Base-by-base conservation (phyloP, 2,797 vertebrate species). In the Macropodus opercularis region DNA sequence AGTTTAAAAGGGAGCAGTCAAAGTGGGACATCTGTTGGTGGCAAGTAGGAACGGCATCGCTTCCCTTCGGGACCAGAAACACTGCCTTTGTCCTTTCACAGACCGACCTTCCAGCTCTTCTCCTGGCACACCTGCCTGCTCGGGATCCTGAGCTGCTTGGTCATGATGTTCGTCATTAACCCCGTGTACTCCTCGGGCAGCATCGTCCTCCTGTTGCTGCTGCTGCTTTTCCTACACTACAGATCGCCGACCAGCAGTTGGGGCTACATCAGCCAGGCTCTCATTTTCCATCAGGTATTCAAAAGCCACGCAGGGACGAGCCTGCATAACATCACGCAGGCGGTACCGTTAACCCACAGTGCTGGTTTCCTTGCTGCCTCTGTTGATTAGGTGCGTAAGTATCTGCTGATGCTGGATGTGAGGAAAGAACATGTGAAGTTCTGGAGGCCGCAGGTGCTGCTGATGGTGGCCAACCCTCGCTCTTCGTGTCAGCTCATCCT, bases 371-470 rank as follows among this genome's bases (percentile, higher is more conserved):
- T 50, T n/a, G 7, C 53, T 2, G 31, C 2, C 0, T 0, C 41
- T n/a, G 27, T 41, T 38, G 9, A 48, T 72, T 81, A 99, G 98
- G 97, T 99, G 24, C 91, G 98, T 0, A 99, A 99, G 76, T 99
- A 98, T 64, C 88, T 99, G 69, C 82, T 99, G 81, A 95, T 98
- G 90, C 87, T 99, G 83, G 98, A 99, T 0, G 94, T 97, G 50
- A 93, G 97, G 46, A 99, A 99, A 67, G 98, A 99, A 24, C 98
- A 99, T 0, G 98, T 99, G 78, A 99, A 99, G 85, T 99, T 99
- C 90, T 99, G 97, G 98, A 88, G 98, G 72, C 98, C 98, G 0
- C 98, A 99, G 86, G 94, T 99, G 72, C 77, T 99, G 81, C 83
- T 99, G 12, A 95, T 99, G 94, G 97, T 99, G 67, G 93, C 96